Evolutionary conservation across 2,113 vertebrate genomes (phyloP).

Genomic region (Pica pica): DNA sequence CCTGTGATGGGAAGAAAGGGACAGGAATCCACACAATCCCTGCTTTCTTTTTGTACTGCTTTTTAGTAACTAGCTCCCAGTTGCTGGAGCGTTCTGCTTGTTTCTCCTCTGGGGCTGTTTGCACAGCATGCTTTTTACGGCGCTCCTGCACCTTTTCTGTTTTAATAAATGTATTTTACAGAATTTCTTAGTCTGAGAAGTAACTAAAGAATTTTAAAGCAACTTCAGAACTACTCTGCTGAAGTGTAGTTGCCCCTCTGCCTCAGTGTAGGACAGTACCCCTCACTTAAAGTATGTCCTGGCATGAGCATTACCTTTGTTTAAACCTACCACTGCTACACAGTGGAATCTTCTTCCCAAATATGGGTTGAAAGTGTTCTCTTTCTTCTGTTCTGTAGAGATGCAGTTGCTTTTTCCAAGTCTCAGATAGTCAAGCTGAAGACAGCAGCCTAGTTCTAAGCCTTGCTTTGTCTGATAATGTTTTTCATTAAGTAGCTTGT

Average conservation of each 20-base stretch:
- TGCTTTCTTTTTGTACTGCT: neutral
- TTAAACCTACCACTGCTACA: neutral
- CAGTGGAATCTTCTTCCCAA: neutral
- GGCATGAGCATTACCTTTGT: neutral
- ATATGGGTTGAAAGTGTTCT: neutral
- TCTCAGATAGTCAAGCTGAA: neutral
- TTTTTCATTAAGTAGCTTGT: neutral
- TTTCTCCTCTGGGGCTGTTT: neutral
- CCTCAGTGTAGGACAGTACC: neutral
- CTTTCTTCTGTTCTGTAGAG: neutral
- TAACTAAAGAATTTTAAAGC: neutral
- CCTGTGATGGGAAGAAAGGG: neutral
- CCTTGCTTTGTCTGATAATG: neutral
- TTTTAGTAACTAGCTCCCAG: neutral
- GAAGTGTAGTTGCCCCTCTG: neutral
- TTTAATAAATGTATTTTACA: conserved; percentile 31
- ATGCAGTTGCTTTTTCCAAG: neutral
- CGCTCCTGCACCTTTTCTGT: neutral
- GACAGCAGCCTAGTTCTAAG: neutral
- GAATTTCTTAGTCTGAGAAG: neutral
- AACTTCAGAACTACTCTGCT: neutral
- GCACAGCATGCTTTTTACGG: neutral
- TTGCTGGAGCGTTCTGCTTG: neutral
- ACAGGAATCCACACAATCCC: neutral
- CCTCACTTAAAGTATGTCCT: neutral